Conservation (phyloP, 2,888 invertebrate species). For the Agrotis puta region DNA sequence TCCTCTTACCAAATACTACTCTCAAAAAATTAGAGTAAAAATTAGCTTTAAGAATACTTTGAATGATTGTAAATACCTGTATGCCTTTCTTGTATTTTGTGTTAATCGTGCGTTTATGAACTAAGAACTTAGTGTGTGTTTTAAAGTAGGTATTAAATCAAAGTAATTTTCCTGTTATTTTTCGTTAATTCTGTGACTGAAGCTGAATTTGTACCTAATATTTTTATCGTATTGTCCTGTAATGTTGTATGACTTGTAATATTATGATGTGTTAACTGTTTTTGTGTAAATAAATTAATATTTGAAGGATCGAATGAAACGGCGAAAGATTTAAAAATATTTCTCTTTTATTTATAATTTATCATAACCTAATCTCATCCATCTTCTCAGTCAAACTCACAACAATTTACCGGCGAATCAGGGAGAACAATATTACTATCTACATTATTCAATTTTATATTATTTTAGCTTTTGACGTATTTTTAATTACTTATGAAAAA, state of each 20-base stretch:
- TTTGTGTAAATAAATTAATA: slow-evolving; percentile 53
- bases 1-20: slow-evolving; percentile 85
- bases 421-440: slow-evolving; percentile 81
- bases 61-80: slow-evolving; percentile 34
- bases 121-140: background rate
- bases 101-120: background rate
- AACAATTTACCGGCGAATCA: slow-evolving; percentile 80
- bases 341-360: slow-evolving; percentile 89
- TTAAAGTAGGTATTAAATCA: background rate
- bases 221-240: slow-evolving; percentile 4
- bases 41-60: slow-evolving; percentile 2
- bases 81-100: slow-evolving; percentile 6
- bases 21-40: slow-evolving; percentile 85
- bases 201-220: background rate
- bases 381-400: slow-evolving; percentile 82
- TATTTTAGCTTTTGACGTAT: slow-evolving; percentile 71
- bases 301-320: slow-evolving; percentile 67
- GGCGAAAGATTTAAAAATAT: slow-evolving; percentile 83
- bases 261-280: background rate
- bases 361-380: slow-evolving; percentile 86
- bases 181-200: background rate
- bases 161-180: background rate
- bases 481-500: slow-evolving; percentile 70
- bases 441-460: slow-evolving; percentile 72
- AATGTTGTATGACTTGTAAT: background rate